Evolutionary conservation across 2,113 vertebrate genomes (phyloP).

Genomic region (Eptesicus fuscus): DNA sequence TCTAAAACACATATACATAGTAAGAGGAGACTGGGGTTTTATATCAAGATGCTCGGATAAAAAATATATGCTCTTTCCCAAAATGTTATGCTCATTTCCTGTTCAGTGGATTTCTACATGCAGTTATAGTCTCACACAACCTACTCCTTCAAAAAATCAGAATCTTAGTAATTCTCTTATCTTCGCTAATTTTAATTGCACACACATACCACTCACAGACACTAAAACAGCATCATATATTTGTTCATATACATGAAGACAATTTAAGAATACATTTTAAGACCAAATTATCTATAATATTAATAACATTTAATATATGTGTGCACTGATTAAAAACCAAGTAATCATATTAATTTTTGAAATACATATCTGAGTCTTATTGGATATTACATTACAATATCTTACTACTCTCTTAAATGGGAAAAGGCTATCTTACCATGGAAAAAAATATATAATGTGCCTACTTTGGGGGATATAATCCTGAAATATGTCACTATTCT

Average conservation of each 20-base stretch:
- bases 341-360: neutral
- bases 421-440: neutral
- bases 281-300: neutral
- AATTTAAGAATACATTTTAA: neutral
- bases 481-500: neutral
- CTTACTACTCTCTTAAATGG: neutral
- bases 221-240: neutral
- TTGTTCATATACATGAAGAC: neutral
- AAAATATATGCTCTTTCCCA: neutral
- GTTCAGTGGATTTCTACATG: neutral
- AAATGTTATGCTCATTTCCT: neutral
- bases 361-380: neutral
- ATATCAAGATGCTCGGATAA: neutral
- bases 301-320: neutral
- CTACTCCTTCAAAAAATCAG: neutral
- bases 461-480: neutral
- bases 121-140: neutral
- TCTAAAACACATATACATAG: neutral
- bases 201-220: neutral
- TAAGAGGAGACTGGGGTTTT: neutral
- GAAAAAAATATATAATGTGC: neutral
- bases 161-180: neutral
- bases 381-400: neutral
- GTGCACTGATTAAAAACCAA: neutral
- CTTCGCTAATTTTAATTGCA: neutral